Evolutionary conservation across 2,797 vertebrate genomes (phyloP), one percentile per base, ranked within the genome.

Genomic region (Falco berigora): DNA sequence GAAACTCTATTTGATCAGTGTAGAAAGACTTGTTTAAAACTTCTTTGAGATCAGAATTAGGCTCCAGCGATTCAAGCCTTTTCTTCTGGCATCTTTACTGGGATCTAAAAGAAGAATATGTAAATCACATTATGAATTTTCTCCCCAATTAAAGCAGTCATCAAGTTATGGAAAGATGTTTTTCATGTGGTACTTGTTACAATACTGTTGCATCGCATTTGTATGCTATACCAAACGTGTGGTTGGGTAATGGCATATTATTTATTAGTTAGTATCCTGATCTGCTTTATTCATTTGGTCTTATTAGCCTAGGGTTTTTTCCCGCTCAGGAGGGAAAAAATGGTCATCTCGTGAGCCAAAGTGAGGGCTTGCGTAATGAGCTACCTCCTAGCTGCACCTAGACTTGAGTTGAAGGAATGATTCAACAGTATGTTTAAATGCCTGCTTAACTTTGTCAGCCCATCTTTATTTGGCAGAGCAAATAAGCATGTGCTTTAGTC

Each of bases 11-110:
- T 96, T 95, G 95, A 95, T 92, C 78, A 3, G 38, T 56, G 86
- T 22, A 87, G 94, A 97, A 96, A 94, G 97, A 90, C 88, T 97
- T 97, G 72, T 89, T 92, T 81, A 91, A 96, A 96, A 96, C 82
- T 93, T 88, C 81, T 88, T 62, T 94, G 90, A 95, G 68, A 95
- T 95, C 87, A 88, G 86, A 91, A 96, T 94, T 80, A 91, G 88
- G 61, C 74, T 89, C 36, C 74, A 90, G 78, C 75, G 90, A 90
- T 21, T 66, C 62, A 88, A 88, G 72, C 44, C 81, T 91, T 93
- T 89, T 89, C 93, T 94, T 90, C 56, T 52, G 85, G 67, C 59
- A 85, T 91, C 88, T 93, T 94, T 74, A 47, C 80, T 78, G 79
- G 69, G 66, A 69, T 88, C 90, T 56, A 66, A 80, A 55, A 85